Evolutionary conservation across 2,113 vertebrate species (phyloP), one percentile per base, ranked within the genome.

Genomic region (Chionis minor): DNA sequence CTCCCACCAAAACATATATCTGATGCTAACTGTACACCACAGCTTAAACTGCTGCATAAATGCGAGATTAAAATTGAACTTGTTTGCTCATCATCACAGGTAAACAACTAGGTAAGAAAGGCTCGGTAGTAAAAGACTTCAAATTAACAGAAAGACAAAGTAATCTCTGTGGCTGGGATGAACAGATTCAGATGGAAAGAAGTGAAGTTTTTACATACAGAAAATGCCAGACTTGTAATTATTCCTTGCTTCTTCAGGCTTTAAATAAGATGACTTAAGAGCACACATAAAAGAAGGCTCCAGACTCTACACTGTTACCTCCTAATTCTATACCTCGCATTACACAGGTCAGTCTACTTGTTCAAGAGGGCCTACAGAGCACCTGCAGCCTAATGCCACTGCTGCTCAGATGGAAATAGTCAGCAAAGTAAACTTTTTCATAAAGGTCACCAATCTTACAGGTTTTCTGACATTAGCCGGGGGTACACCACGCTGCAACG

Each of bases 401-500:
- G 19, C 32, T 12, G 6, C 28, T 9, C 3, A 49, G 42, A 38
- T 59, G 38, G 22, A 62, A 47, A 20, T 1, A 33, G 2, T 13
- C 20, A 18, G 16, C 81, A 47, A 13, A 56, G 28, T 40, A 63
- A 90, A 28, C 28, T 30, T 51, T 16, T 55, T 3, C 27, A 11
- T 4, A 26, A 6, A 32, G 69, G 67, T 26, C 62, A 19, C 23
- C 20, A 17, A 38, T 23, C 18, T 22, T 2, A 20, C 28, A n/a
- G 6, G 8, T 52, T 54, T 62, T 22, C 54, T 67, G 23, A 3
- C 27, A 2, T 5, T 7, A 33, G 22, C 4, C n/a, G 9, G 27
- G 45, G 27, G 32, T 5, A 9, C 32, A 4, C 5, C 8, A 2
- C 1, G 10, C 67, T 28, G 14, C 12, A 14, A 2, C 1, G 5